These are phyloP conservation scores for Pegoplata infirma DNA, from an alignment of 2,888 invertebrate species.

Conservation along the genomic window DNA sequence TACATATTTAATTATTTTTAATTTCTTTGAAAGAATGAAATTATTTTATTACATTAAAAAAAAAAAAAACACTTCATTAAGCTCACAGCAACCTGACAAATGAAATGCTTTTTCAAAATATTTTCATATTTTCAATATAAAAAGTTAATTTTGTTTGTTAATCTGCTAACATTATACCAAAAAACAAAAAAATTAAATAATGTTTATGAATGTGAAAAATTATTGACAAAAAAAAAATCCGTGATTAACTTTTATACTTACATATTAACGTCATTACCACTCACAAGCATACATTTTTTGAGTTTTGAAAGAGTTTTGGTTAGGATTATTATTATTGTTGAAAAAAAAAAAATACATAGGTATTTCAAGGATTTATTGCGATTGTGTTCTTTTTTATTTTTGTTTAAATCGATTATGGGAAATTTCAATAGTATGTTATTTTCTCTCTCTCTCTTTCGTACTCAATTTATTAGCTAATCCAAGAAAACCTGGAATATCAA, in stretches of 20 bases:
- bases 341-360: no score
- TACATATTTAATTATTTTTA: background rate
- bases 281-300: background rate
- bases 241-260: background rate
- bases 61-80: background rate
- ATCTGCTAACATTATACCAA: conserved; percentile 41
- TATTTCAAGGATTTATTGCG: background rate
- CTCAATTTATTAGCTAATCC: conserved; percentile 80
- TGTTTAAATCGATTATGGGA: background rate
- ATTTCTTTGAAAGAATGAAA: no score
- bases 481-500: conserved; percentile 84
- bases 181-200: background rate
- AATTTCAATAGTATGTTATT: background rate
- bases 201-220: background rate
- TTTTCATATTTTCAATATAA: conserved; percentile 17
- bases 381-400: background rate
- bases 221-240: background rate
- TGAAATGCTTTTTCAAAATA: conserved; percentile 43
- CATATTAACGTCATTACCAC: conserved; percentile 3
- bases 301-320: background rate
- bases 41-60: no score
- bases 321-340: background rate
- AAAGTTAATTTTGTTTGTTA: conserved; percentile 50
- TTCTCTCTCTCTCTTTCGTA: background rate
- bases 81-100: conserved; percentile 41